Evolutionary conservation across 2,888 invertebrate genomes (phyloP), one percentile per base, ranked within the genome.

Genomic region (Pheosia gnoma): DNA sequence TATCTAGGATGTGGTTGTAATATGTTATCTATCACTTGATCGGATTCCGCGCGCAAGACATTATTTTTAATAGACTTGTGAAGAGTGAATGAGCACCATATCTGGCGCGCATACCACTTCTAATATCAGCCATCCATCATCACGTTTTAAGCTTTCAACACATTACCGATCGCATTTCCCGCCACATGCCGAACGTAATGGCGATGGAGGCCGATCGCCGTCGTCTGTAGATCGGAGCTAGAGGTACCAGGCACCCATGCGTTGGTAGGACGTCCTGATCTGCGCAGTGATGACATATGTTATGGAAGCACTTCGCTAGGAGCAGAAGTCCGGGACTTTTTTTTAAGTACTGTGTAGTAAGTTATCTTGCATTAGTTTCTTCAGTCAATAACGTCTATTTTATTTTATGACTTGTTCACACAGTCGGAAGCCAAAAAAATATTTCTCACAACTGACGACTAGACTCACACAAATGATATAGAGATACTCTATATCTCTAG

Each of bases 181-280:
- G 84, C 79, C 84, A 74, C 84, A 85, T 84, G 78, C 86, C 81
- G 68, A 68, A 57, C 58, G 77, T 85, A 85, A 85, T 85, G 79
- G 75, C 66, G 79, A 68, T 68, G 74, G 71, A 39, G 55, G 53
- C 37, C 66, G 78, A 77, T 80, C 75, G 65, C 80, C 78, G 79
- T 75, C 79, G 70, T 71, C 76, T 39, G 79, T 78, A 79, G 81
- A 82, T 82, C 80, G 7, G 8, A n/a, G 7, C 55, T 9, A 54
- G 53, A 38, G 39, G 39, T 13, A 39, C 55, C 39, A 55, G n/a
- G n/a, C 11, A n/a, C 4, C n/a, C n/a, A 9, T 0, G 4, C n/a
- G 4, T 47, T n/a, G 4, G 11, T 47, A 47, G 47, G 47, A 47
- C 9, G 9, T 43, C 9, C 43, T 25, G 25, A 25, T 25, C 25